Percentiles rank a stretch among this genome's conserved stretches.
phyloP scores from a whole-genome alignment of 1,140 invertebrate species.

The Dendrolimus kikuchii region DNA sequence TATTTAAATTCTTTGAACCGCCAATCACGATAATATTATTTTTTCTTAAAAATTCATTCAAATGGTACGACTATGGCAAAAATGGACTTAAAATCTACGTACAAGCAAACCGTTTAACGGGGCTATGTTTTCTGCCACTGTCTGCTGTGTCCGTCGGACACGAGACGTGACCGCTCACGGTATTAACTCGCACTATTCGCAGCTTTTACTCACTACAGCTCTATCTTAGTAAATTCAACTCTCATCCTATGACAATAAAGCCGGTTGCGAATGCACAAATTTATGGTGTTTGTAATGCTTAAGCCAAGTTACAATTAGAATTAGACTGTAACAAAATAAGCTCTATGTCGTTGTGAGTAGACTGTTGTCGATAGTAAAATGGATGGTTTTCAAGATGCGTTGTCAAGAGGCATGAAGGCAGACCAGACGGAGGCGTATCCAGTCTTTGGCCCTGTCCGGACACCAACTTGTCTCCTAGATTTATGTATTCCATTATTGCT shows the following conservation, averaged over 20 bases:
- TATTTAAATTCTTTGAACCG: too few relatives aligned
- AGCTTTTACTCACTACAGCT: constrained; percentile 2
- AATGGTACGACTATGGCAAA: too few relatives aligned
- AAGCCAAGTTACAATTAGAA: constrained; percentile 3
- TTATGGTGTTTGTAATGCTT: constrained; percentile 3
- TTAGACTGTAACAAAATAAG: constrained; percentile 10
- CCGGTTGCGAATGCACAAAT: neutral
- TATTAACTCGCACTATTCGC: constrained; percentile 25
- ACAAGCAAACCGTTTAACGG: neutral
- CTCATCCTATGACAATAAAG: neutral
- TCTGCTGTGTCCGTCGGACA: constrained; percentile 21
- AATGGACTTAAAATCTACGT: too few relatives aligned
- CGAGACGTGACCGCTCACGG: constrained; percentile 27
- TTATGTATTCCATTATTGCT: constrained; percentile 39
- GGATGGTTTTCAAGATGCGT: constrained; percentile 22
- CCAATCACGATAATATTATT: too few relatives aligned
- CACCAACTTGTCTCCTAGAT: constrained; percentile 38
- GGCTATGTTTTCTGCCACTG: constrained; percentile 24
- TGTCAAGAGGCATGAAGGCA: constrained; percentile 37
- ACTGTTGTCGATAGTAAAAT: constrained; percentile 1
- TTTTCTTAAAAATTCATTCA: too few relatives aligned
- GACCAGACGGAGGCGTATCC: constrained; percentile 24
- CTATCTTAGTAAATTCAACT: too few relatives aligned
- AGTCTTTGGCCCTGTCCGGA: constrained; percentile 28
- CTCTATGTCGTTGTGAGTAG: constrained; percentile 13